These are phyloP conservation scores for Dendropsophus ebraccatus DNA, from an alignment of 2,113 vertebrate species.

Conservation along the genomic window DNA sequence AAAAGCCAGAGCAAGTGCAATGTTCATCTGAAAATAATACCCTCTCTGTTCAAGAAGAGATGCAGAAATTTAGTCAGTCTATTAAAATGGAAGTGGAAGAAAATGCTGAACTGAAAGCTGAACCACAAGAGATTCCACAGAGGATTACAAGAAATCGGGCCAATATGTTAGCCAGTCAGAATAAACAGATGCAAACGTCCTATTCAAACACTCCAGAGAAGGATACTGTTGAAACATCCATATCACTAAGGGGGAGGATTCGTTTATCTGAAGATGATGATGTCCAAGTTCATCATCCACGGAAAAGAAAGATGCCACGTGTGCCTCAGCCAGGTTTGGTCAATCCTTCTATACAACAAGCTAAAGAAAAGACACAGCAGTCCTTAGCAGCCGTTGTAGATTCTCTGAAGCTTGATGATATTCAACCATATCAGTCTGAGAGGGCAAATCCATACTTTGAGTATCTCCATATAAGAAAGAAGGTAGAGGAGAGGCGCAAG, in stretches of 20 bases:
- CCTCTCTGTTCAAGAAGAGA: slow-evolving; percentile 68
- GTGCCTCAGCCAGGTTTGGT: slow-evolving; percentile 78
- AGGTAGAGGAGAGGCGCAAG: slow-evolving; percentile 97
- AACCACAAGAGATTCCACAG: slow-evolving; percentile 71
- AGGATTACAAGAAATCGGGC: slow-evolving; percentile 79
- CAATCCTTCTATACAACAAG: slow-evolving; percentile 79
- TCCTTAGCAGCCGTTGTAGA: slow-evolving; percentile 94
- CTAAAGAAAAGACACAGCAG: slow-evolving; percentile 90
- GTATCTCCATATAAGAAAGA: slow-evolving; percentile 94
- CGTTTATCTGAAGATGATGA: slow-evolving; percentile 88
- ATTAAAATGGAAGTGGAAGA: slow-evolving; percentile 77
- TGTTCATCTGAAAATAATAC: slow-evolving; percentile 68
- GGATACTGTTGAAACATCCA: slow-evolving; percentile 79
- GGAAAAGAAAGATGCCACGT: slow-evolving; percentile 92
- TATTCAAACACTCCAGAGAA: slow-evolving; percentile 77
- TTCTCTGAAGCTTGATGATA: slow-evolving; percentile 95
- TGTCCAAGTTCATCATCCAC: slow-evolving; percentile 87
- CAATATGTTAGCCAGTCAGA: slow-evolving; percentile 74
- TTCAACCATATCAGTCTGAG: slow-evolving; percentile 95
- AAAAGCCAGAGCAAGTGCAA: slow-evolving; percentile 67
- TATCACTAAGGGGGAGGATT: slow-evolving; percentile 77
- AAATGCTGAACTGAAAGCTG: slow-evolving; percentile 77
- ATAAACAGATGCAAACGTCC: slow-evolving; percentile 76
- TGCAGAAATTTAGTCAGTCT: slow-evolving; percentile 69
- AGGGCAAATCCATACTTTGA: slow-evolving; percentile 98